A percentile compares a stretch with the other conserved stretches of the same genome.
Evolutionary conservation across 2,888 invertebrate genomes (phyloP).

Genomic region (Catotricha subobsoleta): DNA sequence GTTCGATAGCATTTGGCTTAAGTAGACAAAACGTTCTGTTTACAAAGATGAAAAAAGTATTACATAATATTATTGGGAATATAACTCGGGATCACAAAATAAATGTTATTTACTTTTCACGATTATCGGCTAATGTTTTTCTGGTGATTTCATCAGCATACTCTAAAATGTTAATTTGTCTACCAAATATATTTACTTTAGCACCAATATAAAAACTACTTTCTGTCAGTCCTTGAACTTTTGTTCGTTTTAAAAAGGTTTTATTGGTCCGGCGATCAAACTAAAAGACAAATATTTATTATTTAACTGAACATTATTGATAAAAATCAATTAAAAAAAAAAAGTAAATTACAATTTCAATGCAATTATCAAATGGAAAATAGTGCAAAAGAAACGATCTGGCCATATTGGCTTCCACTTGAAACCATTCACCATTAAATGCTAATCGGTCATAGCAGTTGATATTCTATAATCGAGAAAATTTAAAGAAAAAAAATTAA

Average conservation of each 20-base stretch:
- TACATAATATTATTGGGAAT: not conserved
- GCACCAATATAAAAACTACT: conserved; percentile 58
- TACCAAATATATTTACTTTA: conserved; percentile 51
- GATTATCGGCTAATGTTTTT: conserved; percentile 39
- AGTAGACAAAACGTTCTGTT: conserved; percentile 57
- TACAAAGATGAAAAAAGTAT: not conserved
- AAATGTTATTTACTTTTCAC: conserved; percentile 38
- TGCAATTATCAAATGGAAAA: too few species aligned
- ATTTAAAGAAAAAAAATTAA: too few species aligned
- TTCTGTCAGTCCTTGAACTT: conserved; percentile 43
- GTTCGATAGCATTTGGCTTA: conserved; percentile 50
- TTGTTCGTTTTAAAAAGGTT: conserved; percentile 47
- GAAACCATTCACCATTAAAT: too few species aligned
- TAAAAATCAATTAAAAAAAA: too few species aligned
- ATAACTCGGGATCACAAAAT: not conserved
- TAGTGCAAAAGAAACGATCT: too few species aligned
- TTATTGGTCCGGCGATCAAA: conserved; percentile 44
- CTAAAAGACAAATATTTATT: conserved; percentile 27
- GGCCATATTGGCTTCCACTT: too few species aligned
- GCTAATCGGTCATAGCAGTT: too few species aligned
- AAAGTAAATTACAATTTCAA: too few species aligned
- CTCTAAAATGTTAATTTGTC: conserved; percentile 51
- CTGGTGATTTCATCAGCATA: conserved; percentile 53
- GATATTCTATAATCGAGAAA: too few species aligned
- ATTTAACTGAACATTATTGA: too few species aligned